A percentile compares a stretch with the other conserved stretches of the same genome.
These are phyloP conservation scores for Parapsyche elsis DNA, from an alignment of 1,140 invertebrate species.

Conservation along the genomic window DNA sequence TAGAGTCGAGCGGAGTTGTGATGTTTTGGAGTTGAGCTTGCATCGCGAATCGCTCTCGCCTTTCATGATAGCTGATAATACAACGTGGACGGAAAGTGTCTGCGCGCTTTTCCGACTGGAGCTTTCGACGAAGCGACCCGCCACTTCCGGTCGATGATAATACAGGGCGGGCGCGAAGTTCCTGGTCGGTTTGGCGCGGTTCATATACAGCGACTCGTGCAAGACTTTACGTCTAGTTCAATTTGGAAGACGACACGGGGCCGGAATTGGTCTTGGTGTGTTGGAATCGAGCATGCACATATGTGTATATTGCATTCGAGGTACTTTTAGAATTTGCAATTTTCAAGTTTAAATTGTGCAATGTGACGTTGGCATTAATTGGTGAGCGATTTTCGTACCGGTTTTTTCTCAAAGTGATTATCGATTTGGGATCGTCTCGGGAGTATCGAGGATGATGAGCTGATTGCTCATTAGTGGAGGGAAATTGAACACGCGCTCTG, in stretches of 20 bases:
- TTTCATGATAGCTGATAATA: constrained; percentile 47
- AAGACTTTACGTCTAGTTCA: background rate
- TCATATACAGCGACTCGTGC: background rate
- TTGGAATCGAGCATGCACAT: background rate
- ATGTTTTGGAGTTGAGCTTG: background rate
- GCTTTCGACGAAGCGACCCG: background rate
- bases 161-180: constrained; percentile 1
- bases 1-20: background rate
- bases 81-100: constrained; percentile 31
- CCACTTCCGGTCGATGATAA: constrained; percentile 3
- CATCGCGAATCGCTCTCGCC: constrained; percentile 34
- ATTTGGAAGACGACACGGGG: constrained; percentile 6
- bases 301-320: no score
- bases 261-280: background rate
- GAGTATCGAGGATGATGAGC: no score
- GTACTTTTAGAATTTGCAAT: no score
- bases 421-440: no score
- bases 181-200: background rate
- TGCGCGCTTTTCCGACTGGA: background rate
- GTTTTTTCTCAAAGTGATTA: no score
- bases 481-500: background rate
- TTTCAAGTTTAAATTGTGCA: no score
- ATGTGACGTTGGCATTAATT: no score
- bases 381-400: no score
- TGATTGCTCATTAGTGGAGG: no score